A percentile compares a stretch with the other conserved stretches of the same genome.
Conservation (phyloP, 2,888 invertebrate genomes). For the Drosophila multiciliata region DNA sequence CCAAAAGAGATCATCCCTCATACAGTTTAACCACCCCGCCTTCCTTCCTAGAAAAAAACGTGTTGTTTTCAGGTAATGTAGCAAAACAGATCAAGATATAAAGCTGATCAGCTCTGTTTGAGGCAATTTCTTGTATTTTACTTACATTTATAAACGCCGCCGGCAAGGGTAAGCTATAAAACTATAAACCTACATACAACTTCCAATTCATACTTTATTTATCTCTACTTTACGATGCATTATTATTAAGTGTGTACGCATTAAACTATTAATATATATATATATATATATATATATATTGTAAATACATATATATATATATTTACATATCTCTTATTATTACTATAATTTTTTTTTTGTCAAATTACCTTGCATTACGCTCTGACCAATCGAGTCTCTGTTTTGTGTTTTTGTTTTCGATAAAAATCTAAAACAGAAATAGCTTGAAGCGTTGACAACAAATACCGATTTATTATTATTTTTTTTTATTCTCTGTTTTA, state of each 20-base stretch:
- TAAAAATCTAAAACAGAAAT: constrained; percentile 33
- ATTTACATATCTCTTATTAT: constrained; percentile 26
- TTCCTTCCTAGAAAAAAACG: constrained; percentile 14
- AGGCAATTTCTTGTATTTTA: constrained; percentile 32
- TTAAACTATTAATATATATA: constrained; percentile 35
- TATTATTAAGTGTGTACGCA: constrained; percentile 61
- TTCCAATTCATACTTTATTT: constrained; percentile 48
- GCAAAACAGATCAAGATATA: constrained; percentile 24
- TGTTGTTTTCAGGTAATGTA: constrained; percentile 66
- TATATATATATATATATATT: constrained; percentile 7
- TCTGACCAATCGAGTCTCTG: constrained; percentile 15
- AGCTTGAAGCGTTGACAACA: constrained; percentile 50
- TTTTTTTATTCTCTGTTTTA: constrained; percentile 5
- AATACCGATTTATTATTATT: constrained; percentile 1
- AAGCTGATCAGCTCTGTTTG: constrained; percentile 27
- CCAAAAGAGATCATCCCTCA: neutral
- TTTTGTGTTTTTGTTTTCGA: constrained; percentile 30
- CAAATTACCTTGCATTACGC: constrained; percentile 49
- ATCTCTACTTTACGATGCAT: constrained; percentile 50
- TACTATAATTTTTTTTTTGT: constrained; percentile 17
- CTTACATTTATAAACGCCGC: constrained; percentile 47
- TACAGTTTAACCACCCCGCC: neutral
- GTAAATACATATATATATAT: constrained; percentile 16
- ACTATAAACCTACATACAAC: constrained; percentile 25
- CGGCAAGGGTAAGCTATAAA: constrained; percentile 73